A percentile compares a stretch with the other conserved stretches of the same genome.
These are phyloP conservation scores for Wasmannia auropunctata DNA, from an alignment of 1,140 invertebrate species.

Conservation along the genomic window DNA sequence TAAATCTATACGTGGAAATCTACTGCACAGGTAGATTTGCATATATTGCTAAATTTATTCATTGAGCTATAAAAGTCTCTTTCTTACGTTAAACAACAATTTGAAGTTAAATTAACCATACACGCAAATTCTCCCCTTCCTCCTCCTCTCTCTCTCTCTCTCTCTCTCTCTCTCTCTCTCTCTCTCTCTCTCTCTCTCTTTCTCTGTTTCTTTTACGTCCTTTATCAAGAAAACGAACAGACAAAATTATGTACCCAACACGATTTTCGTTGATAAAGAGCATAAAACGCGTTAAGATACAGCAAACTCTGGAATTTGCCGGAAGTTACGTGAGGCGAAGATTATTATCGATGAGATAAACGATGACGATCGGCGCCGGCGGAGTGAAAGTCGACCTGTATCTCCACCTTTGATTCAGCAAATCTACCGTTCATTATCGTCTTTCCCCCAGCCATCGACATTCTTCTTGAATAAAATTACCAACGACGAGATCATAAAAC, in stretches of 20 bases:
- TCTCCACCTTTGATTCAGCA: conserved; percentile 62
- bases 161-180: neutral
- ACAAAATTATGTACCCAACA: neutral
- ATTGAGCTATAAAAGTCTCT: neutral
- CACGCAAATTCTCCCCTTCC: too few species aligned
- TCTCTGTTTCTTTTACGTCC: neutral
- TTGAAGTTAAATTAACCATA: conserved; percentile 19
- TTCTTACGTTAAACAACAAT: conserved; percentile 1
- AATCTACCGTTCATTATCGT: conserved; percentile 51
- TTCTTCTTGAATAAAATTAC: conserved; percentile 26
- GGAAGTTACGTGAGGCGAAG: conserved; percentile 65
- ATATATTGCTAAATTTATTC: conserved; percentile 17
- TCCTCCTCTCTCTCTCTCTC: neutral
- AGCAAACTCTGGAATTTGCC: conserved; percentile 11
- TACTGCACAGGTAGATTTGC: neutral
- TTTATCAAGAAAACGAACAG: neutral
- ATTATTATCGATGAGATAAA: conserved; percentile 69
- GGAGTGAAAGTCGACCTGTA: conserved; percentile 71
- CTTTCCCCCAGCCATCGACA: conserved; percentile 16
- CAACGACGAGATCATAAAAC: neutral
- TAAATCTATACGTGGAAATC: neutral
- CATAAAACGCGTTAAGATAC: neutral
- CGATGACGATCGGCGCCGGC: conserved; percentile 67
- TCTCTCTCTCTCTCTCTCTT: neutral
- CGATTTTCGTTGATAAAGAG: conserved; percentile 27